Conservation (phyloP, 2,888 invertebrate genomes). For the Melanotus villosus region DNA sequence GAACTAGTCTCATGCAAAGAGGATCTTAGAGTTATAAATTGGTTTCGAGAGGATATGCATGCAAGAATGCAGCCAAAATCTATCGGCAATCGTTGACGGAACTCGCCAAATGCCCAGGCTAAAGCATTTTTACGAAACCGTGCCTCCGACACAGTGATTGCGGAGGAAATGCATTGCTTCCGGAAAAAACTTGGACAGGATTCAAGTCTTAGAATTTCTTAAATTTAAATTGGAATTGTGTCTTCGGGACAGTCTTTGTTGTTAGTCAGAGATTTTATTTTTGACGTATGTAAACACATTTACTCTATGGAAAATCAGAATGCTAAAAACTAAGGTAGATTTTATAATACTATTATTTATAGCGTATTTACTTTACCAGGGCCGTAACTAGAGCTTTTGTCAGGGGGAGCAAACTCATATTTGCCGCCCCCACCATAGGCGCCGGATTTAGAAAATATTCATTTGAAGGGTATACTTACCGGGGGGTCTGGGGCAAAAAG, state of each 20-base stretch:
- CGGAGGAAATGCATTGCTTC: conserved; percentile 1
- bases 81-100: not conserved
- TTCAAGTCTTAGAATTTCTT: conserved; percentile 7
- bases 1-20: no score
- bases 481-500: no score
- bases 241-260: not conserved
- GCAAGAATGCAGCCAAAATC: not conserved
- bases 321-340: no score
- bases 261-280: not conserved
- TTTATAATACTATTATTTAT: no score
- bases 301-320: no score
- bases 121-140: not conserved
- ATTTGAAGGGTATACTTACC: no score
- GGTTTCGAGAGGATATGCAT: not conserved
- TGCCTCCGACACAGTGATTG: not conserved
- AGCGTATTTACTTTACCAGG: no score
- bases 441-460: no score
- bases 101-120: not conserved
- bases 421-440: no score
- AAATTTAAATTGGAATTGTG: conserved; percentile 6
- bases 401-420: no score
- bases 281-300: not conserved
- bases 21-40: no score
- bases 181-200: conserved; percentile 16
- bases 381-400: no score